Evolutionary conservation across 2,113 vertebrate species (phyloP).

Genomic region (Cochlearius cochlearius): DNA sequence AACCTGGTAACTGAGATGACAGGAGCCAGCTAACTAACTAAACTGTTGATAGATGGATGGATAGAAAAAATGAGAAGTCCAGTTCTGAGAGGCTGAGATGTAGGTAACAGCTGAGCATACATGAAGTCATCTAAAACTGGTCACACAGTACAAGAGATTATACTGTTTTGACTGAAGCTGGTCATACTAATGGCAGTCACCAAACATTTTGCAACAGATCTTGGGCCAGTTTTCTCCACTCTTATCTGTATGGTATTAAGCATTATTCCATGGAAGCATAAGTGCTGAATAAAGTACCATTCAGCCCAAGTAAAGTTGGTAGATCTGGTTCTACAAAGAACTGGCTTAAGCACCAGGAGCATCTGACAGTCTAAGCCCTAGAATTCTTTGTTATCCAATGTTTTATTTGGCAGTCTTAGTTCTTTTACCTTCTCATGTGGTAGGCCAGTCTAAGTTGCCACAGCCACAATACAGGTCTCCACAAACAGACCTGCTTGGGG

Average conservation of each 20-base stretch:
- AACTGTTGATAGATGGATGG: neutral
- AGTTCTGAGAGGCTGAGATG: neutral
- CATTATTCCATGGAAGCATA: neutral
- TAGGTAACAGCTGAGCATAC: neutral
- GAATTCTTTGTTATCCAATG: neutral
- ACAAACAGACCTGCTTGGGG: constrained; percentile 74
- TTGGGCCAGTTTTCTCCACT: neutral
- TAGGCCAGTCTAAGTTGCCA: constrained; percentile 73
- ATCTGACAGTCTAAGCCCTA: neutral
- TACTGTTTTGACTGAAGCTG: neutral
- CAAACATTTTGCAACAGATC: neutral
- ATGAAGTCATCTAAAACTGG: neutral
- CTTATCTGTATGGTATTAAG: neutral
- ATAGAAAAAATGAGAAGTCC: neutral
- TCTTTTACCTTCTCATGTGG: constrained; percentile 31
- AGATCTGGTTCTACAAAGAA: neutral
- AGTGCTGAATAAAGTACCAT: neutral
- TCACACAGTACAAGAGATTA: neutral
- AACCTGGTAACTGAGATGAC: neutral
- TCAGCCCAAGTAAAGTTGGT: neutral
- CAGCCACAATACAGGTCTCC: constrained; percentile 81
- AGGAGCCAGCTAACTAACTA: neutral
- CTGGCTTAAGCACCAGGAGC: neutral
- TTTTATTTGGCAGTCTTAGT: neutral
- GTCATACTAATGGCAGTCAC: neutral